Conservation (phyloP, 2,113 vertebrate genomes). For the Gymnarchus niloticus region DNA sequence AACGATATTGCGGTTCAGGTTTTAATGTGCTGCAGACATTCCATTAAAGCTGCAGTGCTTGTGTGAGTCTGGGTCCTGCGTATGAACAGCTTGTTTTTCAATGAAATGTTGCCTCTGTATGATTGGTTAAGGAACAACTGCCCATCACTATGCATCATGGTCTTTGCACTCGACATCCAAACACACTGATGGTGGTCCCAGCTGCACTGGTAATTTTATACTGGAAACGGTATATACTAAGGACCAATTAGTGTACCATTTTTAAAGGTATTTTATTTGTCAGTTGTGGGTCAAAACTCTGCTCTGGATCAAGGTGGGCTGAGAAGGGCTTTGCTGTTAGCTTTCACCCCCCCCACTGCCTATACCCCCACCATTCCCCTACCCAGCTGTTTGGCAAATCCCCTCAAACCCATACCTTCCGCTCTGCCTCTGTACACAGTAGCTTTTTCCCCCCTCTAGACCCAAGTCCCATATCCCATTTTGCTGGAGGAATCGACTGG, state of each 20-base stretch:
- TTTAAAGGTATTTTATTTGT: not conserved
- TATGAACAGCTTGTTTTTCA: not conserved
- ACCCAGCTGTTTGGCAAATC: not conserved
- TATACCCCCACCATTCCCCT: not conserved
- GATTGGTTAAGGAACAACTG: not conserved
- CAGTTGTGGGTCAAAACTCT: not conserved
- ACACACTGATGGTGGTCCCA: not conserved
- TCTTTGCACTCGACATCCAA: not conserved
- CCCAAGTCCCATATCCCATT: not conserved
- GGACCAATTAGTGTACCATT: not conserved
- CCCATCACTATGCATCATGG: not conserved
- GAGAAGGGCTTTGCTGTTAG: not conserved
- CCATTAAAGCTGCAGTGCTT: not conserved
- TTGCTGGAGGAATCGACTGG: slow-evolving; percentile 1
- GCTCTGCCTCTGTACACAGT: not conserved
- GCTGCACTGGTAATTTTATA: not conserved
- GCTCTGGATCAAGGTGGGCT: not conserved
- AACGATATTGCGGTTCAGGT: not conserved
- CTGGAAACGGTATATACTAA: not conserved
- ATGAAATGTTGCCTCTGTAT: not conserved
- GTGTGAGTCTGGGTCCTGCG: not conserved
- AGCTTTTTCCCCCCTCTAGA: not conserved
- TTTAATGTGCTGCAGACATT: not conserved
- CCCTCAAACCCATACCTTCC: not conserved
- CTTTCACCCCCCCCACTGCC: not conserved